Base-by-base conservation (phyloP, 2,888 invertebrate genomes). In the Eupsilia transversa region DNA sequence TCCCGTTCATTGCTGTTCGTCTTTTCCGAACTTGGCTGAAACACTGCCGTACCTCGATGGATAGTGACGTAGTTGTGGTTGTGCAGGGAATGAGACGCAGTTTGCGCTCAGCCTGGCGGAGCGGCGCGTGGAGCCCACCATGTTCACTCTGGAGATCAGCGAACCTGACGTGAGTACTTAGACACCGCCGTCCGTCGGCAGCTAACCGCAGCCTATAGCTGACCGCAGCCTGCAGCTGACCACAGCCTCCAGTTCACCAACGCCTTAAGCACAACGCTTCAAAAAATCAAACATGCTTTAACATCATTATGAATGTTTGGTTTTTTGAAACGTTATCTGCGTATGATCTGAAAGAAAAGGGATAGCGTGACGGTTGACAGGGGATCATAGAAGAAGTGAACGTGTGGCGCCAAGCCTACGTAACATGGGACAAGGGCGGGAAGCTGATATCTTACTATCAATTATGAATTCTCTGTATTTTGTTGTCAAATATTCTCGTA, bases 151-250 rank as follows among this genome's bases (percentile, higher is more conserved):
- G 67, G 79, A 72, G 79, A 57, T 78, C 41, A 72, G 23, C 30
- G 72, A 64, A 33, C 43, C 72, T 0, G 43, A 67, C 38, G 78
- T 78, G 57, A 78, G 78, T 78, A 72, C n/a, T 17, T n/a, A n/a
- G n/a, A n/a, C n/a, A n/a, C 35, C 5, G 35, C 35, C 3, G 35
- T 5, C 35, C 5, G n/a, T n/a, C n/a, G n/a, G 35, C 35, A 35
- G 14, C 56, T 30, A 2, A 35, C n/a, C 23, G 20, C 38, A 3
- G 20, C 20, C 33, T 4, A n/a, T 5, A 38, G 12, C 27, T 2
- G 20, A 43, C 46, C 7, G 46, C 17, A 49, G 46, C 23, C 23
- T 49, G 46, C 23, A 49, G 23, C 60, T 35, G 4, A 35, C 7
- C 23, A 6, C 23, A 0, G 14, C n/a, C 33, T 7, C 20, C 10